These are phyloP conservation scores for Nemotelus nigrinus DNA, from an alignment of 2,888 invertebrate genomes.

Conservation along the genomic window DNA sequence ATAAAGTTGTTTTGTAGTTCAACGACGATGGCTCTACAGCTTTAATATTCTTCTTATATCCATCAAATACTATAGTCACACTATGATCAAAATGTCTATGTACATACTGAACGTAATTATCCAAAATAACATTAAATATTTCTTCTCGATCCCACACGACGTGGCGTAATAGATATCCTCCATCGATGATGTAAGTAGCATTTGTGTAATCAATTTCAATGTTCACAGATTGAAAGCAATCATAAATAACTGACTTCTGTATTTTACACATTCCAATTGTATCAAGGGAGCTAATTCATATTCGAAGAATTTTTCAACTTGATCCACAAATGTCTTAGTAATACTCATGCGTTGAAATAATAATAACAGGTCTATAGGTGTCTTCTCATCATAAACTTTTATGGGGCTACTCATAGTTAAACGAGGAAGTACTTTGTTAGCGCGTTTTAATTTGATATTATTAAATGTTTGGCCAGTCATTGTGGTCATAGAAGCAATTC, in stretches of 20 bases:
- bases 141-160: too few relatives aligned
- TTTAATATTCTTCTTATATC: too few relatives aligned
- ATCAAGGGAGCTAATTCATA: neutral
- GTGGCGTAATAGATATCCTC: neutral
- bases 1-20: too few relatives aligned
- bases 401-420: conserved; percentile 55
- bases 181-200: neutral
- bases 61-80: too few relatives aligned
- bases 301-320: neutral
- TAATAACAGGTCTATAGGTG: conserved; percentile 56
- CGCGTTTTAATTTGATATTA: conserved; percentile 58
- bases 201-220: neutral
- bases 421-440: conserved; percentile 58
- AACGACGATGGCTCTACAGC: too few relatives aligned
- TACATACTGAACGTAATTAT: too few relatives aligned
- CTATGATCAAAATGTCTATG: too few relatives aligned
- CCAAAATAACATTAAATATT: too few relatives aligned
- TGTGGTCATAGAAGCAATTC: conserved; percentile 55
- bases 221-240: neutral
- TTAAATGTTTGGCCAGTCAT: conserved; percentile 54
- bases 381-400: conserved; percentile 57
- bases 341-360: neutral
- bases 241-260: neutral
- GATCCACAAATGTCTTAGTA: neutral
- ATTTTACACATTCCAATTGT: neutral